These are phyloP conservation scores for Lacerta bilineata DNA, from an alignment of 2,797 vertebrate genomes.

Conservation along the genomic window DNA sequence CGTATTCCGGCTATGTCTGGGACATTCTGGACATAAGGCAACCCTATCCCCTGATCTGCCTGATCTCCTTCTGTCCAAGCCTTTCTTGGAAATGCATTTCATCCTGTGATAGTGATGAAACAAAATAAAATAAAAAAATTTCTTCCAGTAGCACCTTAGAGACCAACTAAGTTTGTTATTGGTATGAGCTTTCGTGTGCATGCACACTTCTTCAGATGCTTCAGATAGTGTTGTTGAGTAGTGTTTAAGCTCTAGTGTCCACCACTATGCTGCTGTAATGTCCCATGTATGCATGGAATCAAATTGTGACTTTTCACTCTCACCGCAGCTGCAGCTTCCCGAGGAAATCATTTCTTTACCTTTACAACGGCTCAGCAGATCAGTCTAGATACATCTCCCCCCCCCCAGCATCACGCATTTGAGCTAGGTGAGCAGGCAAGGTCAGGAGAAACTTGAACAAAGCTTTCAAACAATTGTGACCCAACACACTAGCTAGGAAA, in stretches of 20 bases:
- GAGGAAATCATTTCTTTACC: not conserved
- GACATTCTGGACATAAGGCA: no score
- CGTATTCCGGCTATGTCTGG: no score
- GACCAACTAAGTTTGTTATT: no score
- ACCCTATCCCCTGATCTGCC: not conserved
- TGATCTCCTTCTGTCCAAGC: no score
- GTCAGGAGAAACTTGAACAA: not conserved
- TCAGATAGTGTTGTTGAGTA: no score
- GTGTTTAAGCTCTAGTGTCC: not conserved
- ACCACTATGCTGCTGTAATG: not conserved
- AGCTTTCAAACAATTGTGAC: conserved; percentile 12
- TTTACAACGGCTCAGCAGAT: not conserved
- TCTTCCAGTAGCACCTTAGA: no score
- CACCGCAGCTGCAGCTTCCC: not conserved
- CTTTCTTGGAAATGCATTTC: not conserved
- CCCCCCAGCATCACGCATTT: not conserved
- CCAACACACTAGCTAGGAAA: not conserved
- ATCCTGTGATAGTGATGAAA: not conserved
- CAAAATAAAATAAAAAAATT: no score
- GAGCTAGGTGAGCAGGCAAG: not conserved
- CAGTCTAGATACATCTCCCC: not conserved
- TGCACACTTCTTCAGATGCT: no score
- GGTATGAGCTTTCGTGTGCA: no score
- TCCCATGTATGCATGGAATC: not conserved
- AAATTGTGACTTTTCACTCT: not conserved